Conservation (phyloP, 2,113 vertebrate species). For the Tyto alba region DNA sequence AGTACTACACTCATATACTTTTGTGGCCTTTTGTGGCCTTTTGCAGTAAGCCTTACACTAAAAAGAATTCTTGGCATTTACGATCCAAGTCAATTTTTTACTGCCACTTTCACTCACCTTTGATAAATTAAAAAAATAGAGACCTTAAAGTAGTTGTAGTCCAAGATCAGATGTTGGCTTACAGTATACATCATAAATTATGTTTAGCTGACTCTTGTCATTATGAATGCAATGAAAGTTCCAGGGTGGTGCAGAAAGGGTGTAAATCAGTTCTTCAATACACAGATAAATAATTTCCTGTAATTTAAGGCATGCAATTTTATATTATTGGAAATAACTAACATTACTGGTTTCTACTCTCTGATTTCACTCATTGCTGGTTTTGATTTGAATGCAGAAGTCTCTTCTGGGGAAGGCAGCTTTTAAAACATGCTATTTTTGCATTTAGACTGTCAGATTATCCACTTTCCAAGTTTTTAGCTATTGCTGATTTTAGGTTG, state of each 20-base stretch:
- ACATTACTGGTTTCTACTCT: not conserved
- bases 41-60: not conserved
- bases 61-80: not conserved
- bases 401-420: not conserved
- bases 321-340: not conserved
- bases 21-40: not conserved
- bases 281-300: not conserved
- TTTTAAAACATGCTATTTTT: not conserved
- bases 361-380: not conserved
- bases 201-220: not conserved
- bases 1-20: not conserved
- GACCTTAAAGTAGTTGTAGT: not conserved
- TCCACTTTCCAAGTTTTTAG: not conserved
- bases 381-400: not conserved
- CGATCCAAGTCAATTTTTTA: not conserved
- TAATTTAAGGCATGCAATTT: not conserved
- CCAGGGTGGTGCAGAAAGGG: not conserved
- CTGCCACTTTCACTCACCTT: not conserved
- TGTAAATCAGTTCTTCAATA: not conserved
- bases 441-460: not conserved
- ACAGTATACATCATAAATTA: not conserved
- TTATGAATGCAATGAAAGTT: not conserved
- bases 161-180: not conserved
- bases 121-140: not conserved
- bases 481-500: not conserved